These are phyloP conservation scores for Cylindroiulus punctatus DNA, from an alignment of 2,888 invertebrate species.

Conservation along the genomic window DNA sequence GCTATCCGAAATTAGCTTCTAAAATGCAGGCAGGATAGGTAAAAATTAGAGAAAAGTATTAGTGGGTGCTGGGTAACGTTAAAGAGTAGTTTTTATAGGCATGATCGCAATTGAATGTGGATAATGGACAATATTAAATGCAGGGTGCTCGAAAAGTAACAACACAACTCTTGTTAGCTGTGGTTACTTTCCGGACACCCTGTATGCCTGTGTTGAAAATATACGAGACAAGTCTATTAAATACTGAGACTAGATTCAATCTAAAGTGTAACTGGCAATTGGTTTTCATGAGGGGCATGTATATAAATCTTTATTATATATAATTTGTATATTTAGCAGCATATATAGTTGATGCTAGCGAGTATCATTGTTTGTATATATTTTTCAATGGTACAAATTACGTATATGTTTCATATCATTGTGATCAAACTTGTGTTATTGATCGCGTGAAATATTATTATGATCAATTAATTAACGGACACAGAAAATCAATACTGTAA, in stretches of 20 bases:
- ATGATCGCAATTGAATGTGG: not conserved
- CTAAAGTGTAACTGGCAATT: constrained; percentile 15
- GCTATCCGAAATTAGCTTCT: not conserved
- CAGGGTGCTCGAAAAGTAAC: no score
- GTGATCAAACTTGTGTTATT: not conserved
- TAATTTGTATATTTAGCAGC: constrained; percentile 30
- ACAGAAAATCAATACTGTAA: constrained; percentile 1
- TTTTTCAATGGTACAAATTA: constrained; percentile 43
- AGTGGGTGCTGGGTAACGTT: not conserved
- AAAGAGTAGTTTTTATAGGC: not conserved
- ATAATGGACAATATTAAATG: constrained; percentile 13
- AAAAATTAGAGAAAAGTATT: not conserved
- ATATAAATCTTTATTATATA: constrained; percentile 34
- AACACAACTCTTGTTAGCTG: no score
- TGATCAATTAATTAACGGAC: not conserved
- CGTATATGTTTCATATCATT: constrained; percentile 41
- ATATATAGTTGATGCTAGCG: constrained; percentile 15
- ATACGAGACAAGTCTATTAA: not conserved
- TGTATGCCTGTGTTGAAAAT: constrained; percentile 5
- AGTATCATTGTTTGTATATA: constrained; percentile 40
- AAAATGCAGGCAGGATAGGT: not conserved
- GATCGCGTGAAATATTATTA: constrained; percentile 1
- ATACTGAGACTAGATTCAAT: constrained; percentile 42
- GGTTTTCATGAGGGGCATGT: constrained; percentile 10
- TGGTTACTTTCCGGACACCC: no score